Percentiles rank a stretch among this genome's conserved stretches.
These are phyloP conservation scores for Tragelaphus strepsiceros DNA, from an alignment of 2,113 vertebrate genomes.

Conservation along the genomic window DNA sequence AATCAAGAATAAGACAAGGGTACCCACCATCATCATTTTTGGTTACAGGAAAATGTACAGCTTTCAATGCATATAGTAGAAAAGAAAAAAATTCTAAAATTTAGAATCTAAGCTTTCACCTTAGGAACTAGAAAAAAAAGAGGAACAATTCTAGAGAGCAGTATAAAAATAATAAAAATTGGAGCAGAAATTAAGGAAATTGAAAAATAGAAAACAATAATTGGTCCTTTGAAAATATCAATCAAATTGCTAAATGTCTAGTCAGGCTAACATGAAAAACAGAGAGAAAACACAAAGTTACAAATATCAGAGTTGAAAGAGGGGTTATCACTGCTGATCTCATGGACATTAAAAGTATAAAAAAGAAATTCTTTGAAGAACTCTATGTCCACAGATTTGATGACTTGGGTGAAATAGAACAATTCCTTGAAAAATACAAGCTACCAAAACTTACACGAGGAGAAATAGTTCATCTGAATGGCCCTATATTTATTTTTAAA, in stretches of 20 bases:
- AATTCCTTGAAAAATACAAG: slow-evolving; percentile 10
- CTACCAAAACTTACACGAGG: background rate
- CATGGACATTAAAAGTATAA: background rate
- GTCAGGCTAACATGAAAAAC: background rate
- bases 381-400: background rate
- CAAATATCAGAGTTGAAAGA: slow-evolving; percentile 10
- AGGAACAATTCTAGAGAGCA: background rate
- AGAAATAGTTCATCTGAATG: background rate
- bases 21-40: background rate
- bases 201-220: slow-evolving; percentile 21
- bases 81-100: background rate
- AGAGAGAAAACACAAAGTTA: background rate
- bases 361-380: background rate
- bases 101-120: background rate
- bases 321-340: background rate
- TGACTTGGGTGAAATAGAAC: background rate
- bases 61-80: background rate
- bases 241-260: slow-evolving; percentile 18
- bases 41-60: background rate
- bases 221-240: slow-evolving; percentile 7
- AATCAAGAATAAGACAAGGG: background rate
- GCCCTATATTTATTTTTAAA: background rate
- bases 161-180: slow-evolving; percentile 17
- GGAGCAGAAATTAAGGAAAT: slow-evolving; percentile 15
- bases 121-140: background rate